Base-by-base conservation (phyloP, 2,888 invertebrate species). In the Chalcosyrphus nemorum region DNA sequence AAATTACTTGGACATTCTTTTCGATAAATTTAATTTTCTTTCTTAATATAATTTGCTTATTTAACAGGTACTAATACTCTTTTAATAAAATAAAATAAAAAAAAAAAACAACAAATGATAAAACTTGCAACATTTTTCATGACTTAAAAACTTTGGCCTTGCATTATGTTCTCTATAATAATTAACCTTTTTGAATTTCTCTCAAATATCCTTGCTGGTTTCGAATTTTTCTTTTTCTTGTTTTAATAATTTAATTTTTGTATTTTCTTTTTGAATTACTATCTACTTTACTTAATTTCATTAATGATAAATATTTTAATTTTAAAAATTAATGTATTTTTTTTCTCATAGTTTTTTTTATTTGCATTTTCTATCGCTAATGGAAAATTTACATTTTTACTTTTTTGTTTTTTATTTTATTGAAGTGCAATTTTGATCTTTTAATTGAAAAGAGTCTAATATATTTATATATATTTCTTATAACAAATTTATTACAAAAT, bases 21-120 rank as follows among this genome's bases (percentile, higher is more conserved):
- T n/a, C n/a, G 50, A 70, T 81, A 66, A 59, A 32, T 75, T 59
- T n/a, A 61, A 19, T 56, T 63, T 68, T 1, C 52, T 54, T 47
- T 68, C 52, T 72, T 61, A 72, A 59, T 65, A 56, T 72, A 63
- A 63, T 78, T 78, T 74, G 7, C 61, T 68, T 78, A 82, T 74
- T 78, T 66, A 82, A 82, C 82, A 82, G 82, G 82, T 82, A 82
- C 82, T 72, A 82, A 78, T 82, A 78, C 78, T 78, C 78, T 78
- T 82, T 81, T 17, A 63, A 47, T 38, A n/a, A 41, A 68, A 65
- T 0, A 3, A 38, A 43, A 61, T 35, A 6, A 9, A 0, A 32
- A 65, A 66, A 29, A 0, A 24, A 59, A 45, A 27, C 11, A n/a
- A n/a, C n/a, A n/a, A n/a, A n/a, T n/a, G n/a, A n/a, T n/a, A n/a